Conservation (phyloP, 2,888 invertebrate genomes). For the Xanthorhoe spadicearia region DNA sequence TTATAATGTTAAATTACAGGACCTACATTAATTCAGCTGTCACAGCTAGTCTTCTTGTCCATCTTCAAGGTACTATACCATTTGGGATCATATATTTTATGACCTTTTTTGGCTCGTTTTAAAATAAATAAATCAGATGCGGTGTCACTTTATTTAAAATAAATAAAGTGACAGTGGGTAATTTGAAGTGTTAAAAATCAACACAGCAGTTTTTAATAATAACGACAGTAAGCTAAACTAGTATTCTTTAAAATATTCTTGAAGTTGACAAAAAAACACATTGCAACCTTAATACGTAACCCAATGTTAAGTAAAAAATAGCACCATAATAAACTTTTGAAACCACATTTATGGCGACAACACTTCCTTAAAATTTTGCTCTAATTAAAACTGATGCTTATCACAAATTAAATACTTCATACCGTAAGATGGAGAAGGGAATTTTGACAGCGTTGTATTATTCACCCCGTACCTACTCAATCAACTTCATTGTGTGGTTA, state of each 20-base stretch:
- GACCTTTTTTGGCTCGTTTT: too few species aligned
- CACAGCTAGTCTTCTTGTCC: constrained; percentile 3
- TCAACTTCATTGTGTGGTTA: constrained; percentile 12
- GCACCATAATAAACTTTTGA: background rate
- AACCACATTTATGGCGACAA: background rate
- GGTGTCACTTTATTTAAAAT: too few species aligned
- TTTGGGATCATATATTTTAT: too few species aligned
- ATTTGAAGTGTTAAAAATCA: too few species aligned
- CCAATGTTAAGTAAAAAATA: background rate
- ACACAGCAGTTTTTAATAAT: too few species aligned
- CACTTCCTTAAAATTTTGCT: constrained; percentile 1
- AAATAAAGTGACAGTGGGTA: too few species aligned
- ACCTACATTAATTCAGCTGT: constrained; percentile 23
- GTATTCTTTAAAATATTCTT: background rate
- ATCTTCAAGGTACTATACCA: background rate
- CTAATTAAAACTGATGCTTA: background rate
- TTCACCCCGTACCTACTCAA: constrained; percentile 11
- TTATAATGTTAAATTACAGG: constrained; percentile 35
- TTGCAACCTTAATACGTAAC: too few species aligned
- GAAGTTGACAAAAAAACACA: too few species aligned
- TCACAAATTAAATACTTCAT: background rate
- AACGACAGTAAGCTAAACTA: too few species aligned
- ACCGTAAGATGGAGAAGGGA: background rate
- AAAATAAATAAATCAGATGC: too few species aligned
- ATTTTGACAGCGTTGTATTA: constrained; percentile 5